Evolutionary conservation across 2,888 invertebrate genomes (phyloP), one percentile per base, ranked within the genome.

Genomic region (Colletes collaris): DNA sequence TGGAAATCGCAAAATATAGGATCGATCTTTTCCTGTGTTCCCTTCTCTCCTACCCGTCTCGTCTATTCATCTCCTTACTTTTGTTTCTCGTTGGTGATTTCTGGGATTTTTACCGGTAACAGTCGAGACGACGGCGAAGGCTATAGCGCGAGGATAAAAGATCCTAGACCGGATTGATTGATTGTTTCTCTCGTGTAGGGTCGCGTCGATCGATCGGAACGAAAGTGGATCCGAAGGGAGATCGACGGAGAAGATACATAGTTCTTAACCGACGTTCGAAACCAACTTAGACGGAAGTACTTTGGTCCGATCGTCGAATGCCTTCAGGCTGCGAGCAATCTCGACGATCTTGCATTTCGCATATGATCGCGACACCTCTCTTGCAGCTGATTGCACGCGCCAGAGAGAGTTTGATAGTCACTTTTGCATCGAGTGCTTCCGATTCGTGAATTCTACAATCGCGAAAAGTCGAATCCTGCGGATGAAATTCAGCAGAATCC

Each of bases 291-390:
- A 81, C 85, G 89, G 88, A 90, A 89, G 87, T 84, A 87, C 84
- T 90, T 88, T 86, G 80, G 83, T 74, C 85, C 79, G 88, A 89
- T 90, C 86, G 86, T 83, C 85, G 86, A 81, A 88, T 88, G 84
- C 89, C 87, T 84, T 73, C 58, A 70, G 82, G 82, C 83, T 83
- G 83, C 74, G 56, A 79, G 82, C 78, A 83, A 88, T 85, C 86
- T 82, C 44, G 59, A 70, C 67, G 71, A 72, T 72, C 66, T 68
- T 58, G 72, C 67, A 60, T 68, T 70, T 60, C 56, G 58, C 40
- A 35, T 65, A 72, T 60, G 68, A 65, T 37, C 65, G 37, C 56
- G 53, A 37, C n/a, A 49, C 53, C 64, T 49, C 16, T 52, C 40
- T 62, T 13, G 19, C 52, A 27, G 55, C 53, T 66, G 71, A 83